A percentile compares a stretch with the other conserved stretches of the same genome.
These are phyloP conservation scores for Telenomus remus DNA, from an alignment of 1,140 invertebrate genomes.

Conservation along the genomic window DNA sequence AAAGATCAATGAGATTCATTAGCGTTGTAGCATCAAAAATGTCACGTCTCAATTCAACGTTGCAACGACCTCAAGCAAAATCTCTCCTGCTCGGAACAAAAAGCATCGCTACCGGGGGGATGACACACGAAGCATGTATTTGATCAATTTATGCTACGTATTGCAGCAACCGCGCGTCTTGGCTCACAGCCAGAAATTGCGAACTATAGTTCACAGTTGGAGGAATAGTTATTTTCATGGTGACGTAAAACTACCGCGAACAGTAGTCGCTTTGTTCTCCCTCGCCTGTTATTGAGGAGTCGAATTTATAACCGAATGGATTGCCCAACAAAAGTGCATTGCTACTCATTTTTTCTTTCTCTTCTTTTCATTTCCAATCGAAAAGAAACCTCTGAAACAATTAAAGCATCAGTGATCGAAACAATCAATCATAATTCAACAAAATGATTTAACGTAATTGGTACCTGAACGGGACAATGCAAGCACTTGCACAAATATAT, in stretches of 20 bases:
- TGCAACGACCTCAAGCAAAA: background rate
- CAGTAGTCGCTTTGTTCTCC: conserved; percentile 29
- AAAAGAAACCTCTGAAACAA: too few relatives aligned
- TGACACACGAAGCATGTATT: conserved; percentile 32
- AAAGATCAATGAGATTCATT: conserved; percentile 29
- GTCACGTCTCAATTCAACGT: conserved; percentile 4
- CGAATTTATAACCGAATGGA: too few relatives aligned
- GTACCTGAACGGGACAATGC: too few relatives aligned
- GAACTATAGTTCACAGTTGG: conserved; percentile 34
- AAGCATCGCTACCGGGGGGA: conserved; percentile 16
- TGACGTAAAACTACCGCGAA: conserved; percentile 36
- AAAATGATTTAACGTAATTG: too few relatives aligned
- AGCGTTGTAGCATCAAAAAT: conserved; percentile 10
- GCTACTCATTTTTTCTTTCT: background rate
- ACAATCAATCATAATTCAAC: too few relatives aligned
- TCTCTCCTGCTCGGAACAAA: conserved; percentile 9
- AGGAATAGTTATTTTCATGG: conserved; percentile 48
- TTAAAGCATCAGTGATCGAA: too few relatives aligned
- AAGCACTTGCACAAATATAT: too few relatives aligned
- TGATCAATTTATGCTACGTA: conserved; percentile 45
- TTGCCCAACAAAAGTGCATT: conserved; percentile 22
- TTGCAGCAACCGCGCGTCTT: conserved; percentile 32
- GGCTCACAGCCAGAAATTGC: conserved; percentile 27
- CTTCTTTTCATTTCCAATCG: too few relatives aligned
- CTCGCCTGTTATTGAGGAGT: conserved; percentile 26